Conservation (phyloP, 1,140 invertebrate genomes). For the Drosophila suzukii region DNA sequence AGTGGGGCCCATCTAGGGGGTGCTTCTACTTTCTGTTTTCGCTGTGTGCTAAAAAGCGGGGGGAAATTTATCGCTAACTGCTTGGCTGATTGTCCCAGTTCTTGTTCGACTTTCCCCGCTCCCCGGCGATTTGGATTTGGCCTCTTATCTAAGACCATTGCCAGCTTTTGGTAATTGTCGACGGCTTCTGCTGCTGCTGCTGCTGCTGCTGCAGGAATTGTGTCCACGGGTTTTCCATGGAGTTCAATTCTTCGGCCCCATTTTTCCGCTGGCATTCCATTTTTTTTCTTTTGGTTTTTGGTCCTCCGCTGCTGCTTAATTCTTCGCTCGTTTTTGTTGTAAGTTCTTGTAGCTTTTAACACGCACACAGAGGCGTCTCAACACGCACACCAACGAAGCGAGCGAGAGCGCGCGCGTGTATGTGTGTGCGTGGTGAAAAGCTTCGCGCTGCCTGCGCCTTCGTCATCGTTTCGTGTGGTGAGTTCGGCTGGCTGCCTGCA, state of each 20-base stretch:
- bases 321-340: slow-evolving; percentile 28
- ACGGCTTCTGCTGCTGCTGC: slow-evolving; percentile 7
- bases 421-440: slow-evolving; percentile 39
- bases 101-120: slow-evolving; percentile 29
- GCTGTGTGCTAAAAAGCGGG: slow-evolving; percentile 8
- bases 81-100: slow-evolving; percentile 41
- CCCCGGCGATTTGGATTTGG: slow-evolving; percentile 20
- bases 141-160: slow-evolving; percentile 44
- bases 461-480: slow-evolving; percentile 29
- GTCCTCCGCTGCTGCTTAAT: slow-evolving; percentile 21
- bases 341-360: slow-evolving; percentile 78
- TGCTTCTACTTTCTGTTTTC: background rate
- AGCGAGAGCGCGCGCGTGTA: background rate
- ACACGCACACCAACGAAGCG: slow-evolving; percentile 51
- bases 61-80: slow-evolving; percentile 46
- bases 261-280: slow-evolving; percentile 9
- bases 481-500: slow-evolving; percentile 29
- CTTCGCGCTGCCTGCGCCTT: slow-evolving; percentile 21
- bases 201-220: background rate
- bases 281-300: slow-evolving; percentile 20
- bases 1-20: too few relatives aligned
- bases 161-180: slow-evolving; percentile 42
- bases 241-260: slow-evolving; percentile 13
- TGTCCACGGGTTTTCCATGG: slow-evolving; percentile 12
- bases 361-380: slow-evolving; percentile 56